A percentile compares a stretch with the other conserved stretches of the same genome.
These are phyloP conservation scores for Troglohyphantes excavatus DNA, from an alignment of 2,888 invertebrate genomes.

Conservation along the genomic window DNA sequence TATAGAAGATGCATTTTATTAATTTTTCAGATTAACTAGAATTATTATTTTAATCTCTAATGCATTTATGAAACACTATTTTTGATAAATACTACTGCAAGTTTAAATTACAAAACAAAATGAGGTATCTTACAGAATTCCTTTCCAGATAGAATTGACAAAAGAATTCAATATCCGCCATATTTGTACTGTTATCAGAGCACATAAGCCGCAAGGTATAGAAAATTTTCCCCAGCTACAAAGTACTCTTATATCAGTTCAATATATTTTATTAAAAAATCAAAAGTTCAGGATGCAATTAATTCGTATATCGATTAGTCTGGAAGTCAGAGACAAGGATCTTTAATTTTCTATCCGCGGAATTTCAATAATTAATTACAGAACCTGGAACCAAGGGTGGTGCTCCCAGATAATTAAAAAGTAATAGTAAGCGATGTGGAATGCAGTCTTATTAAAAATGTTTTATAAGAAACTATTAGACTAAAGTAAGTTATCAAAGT, in stretches of 20 bases:
- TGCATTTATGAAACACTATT: too few relatives aligned
- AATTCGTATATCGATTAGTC: slow-evolving; percentile 32
- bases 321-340: slow-evolving; percentile 26
- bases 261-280: slow-evolving; percentile 29
- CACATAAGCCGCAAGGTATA: too few relatives aligned
- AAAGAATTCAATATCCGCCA: too few relatives aligned
- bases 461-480: slow-evolving; percentile 10
- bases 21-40: too few relatives aligned
- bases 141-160: too few relatives aligned
- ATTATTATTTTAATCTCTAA: too few relatives aligned
- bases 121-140: too few relatives aligned
- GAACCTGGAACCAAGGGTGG: slow-evolving; percentile 25
- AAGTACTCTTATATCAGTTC: neutral
- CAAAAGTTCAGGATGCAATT: slow-evolving; percentile 31
- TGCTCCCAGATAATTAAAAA: slow-evolving; percentile 22
- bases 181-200: too few relatives aligned
- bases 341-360: slow-evolving; percentile 42
- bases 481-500: neutral
- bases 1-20: too few relatives aligned
- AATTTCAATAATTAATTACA: slow-evolving; percentile 46
- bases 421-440: neutral
- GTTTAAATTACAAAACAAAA: too few relatives aligned
- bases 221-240: too few relatives aligned
- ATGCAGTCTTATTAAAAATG: slow-evolving; percentile 18
- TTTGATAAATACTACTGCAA: too few relatives aligned